A percentile compares a stretch with the other conserved stretches of the same genome.
Conservation (phyloP, 2,797 vertebrate species). For the Malurus splendens region DNA sequence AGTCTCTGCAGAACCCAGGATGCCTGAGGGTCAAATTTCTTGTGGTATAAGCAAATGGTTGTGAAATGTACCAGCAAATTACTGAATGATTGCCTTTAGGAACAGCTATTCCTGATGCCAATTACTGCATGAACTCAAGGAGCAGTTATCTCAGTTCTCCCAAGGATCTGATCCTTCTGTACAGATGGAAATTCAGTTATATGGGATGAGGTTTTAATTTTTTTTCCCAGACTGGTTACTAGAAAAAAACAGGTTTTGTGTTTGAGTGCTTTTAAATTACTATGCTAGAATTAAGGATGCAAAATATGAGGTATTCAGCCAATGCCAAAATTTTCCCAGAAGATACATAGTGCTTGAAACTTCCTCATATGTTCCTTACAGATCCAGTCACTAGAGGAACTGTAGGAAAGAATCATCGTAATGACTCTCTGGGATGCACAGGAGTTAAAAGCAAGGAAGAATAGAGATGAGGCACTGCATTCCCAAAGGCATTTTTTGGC, state of each 20-base stretch:
- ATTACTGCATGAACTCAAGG: not conserved
- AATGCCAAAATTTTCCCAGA: not conserved
- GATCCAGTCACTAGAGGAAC: not conserved
- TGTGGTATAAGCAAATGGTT: conserved; percentile 14
- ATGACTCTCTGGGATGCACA: not conserved
- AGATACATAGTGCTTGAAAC: not conserved
- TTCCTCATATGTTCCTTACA: not conserved
- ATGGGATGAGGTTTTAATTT: not conserved
- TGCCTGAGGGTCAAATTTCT: not conserved
- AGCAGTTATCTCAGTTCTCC: not conserved
- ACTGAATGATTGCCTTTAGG: not conserved
- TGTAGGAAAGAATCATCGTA: not conserved
- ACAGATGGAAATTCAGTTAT: not conserved
- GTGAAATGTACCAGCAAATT: conserved; percentile 36
- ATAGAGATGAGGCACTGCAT: not conserved
- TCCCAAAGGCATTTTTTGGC: not conserved
- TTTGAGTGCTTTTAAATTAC: not conserved
- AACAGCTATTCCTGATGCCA: not conserved
- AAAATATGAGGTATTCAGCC: not conserved
- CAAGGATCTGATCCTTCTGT: not conserved
- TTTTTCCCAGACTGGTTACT: not conserved
- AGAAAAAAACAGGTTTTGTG: not conserved
- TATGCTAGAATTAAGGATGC: not conserved
- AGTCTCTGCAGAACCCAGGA: not conserved
- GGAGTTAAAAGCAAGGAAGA: not conserved